Base-by-base conservation (phyloP, 2,888 invertebrate genomes). In the Antheraea yamamai region DNA sequence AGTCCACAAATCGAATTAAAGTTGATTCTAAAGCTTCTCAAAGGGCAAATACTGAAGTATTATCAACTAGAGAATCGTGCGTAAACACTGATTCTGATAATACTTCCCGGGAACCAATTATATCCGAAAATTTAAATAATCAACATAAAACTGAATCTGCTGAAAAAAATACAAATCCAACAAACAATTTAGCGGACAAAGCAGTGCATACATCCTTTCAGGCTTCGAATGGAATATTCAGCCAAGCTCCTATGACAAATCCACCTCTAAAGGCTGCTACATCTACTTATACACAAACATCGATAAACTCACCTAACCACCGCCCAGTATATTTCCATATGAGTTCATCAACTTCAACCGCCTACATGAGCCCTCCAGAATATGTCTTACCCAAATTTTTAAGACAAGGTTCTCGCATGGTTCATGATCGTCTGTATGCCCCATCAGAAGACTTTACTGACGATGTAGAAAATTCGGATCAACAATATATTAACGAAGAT, bases 321-420 rank as follows among this genome's bases (percentile, higher is more conserved):
- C 87, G 89, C 79, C 93, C 93, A 7, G 81, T 88, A 10, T 88
- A 89, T 77, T 83, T 90, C 77, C 94, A 93, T 75, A 92, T 95
- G 91, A 94, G 94, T 80, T 95, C 95, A 20, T 94, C 95, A 2
- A 94, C 94, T 20, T 95, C 95, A 4, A 95, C 95, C 16, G 91
- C 95, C 0, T 95, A 95, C 78, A 91, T 95, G 94, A 95, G 95
- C 78, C 95, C 95, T 10, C 95, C 95, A 66, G 95, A 95, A 77
- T 81, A 90, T 78, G 87, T 95, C 18, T 79, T 93, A 75, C 95
- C 95, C 0, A 85, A 85, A 77, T 91, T 85, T 79, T 80, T 94
- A 64, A 90, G 79, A 82, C 81, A 81, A 30, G 82, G 85, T 77
- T 83, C 82, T 77, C 76, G 72, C 30, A 77, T 82, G 35, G 82